Evolutionary conservation across 1,140 invertebrate species (phyloP), one percentile per base, ranked within the genome.

Genomic region (Cyclina sinensis): DNA sequence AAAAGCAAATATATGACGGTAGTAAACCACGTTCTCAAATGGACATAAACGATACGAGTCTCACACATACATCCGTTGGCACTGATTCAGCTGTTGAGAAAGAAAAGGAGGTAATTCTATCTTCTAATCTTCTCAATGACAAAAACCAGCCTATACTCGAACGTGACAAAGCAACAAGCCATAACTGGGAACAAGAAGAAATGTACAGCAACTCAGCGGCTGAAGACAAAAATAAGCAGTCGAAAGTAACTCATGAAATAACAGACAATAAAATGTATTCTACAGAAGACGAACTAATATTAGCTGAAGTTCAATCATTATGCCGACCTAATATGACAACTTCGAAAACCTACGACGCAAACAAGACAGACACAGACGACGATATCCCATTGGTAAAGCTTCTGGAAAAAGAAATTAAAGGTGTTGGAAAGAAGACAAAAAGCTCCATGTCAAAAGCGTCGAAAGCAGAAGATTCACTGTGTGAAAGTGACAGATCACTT

Each of bases 41-140:
- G 59, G 59, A 65, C 11, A 65, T 65, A 24, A 65, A 65, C 21
- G 59, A 65, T 65, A 65, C 30, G 59, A 65, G 9, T 65, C 59
- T 11, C 59, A 65, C 9, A 65, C 59, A 65, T 65, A 65, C 59
- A 65, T 65, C 59, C 32, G 51, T 18, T 11, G 51, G 21, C 51
- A 5, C 16, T 11, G 51, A 57, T 57, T 11, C 3, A 57, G 51
- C 5, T 18, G 51, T 11, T 57, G 51, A 57, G 7, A 18, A 5
- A 57, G 51, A 57, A 57, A 57, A 18, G 7, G 51, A 57, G 46
- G 46, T 48, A 48, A 48, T 48, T 18, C 16, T 57, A 57, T 57
- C 51, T 11, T 11, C 51, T 57, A 18, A 57, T 11, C 7, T 11
- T 11, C 5, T 18, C 18, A 18, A 9, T 21, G 18, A 18, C 51